These are phyloP conservation scores for Chelon labrosus DNA, from an alignment of 2,797 vertebrate species.

Conservation along the genomic window DNA sequence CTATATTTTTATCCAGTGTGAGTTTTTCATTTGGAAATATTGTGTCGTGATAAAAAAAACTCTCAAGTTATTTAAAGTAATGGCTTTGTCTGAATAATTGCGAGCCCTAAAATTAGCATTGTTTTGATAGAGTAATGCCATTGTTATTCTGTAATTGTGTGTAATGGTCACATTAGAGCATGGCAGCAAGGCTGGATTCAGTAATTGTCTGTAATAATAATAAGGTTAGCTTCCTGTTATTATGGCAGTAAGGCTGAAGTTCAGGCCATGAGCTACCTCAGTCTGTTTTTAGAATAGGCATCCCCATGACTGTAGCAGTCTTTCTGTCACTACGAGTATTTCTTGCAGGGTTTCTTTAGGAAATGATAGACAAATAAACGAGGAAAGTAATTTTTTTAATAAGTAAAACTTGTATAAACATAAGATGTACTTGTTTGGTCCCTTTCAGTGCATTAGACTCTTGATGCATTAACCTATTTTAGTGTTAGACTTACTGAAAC, in stretches of 20 bases:
- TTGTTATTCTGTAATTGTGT: constrained; percentile 67
- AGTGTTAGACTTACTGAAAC: background rate
- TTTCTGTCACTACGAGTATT: constrained; percentile 25
- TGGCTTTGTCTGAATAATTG: constrained; percentile 60
- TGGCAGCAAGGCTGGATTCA: constrained; percentile 49
- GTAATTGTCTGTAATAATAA: constrained; percentile 71
- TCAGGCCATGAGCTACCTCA: constrained; percentile 23
- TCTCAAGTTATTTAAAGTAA: constrained; percentile 53
- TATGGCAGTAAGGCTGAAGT: constrained; percentile 53
- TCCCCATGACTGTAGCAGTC: constrained; percentile 17
- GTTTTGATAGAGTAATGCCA: constrained; percentile 57
- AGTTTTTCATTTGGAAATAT: constrained; percentile 39
- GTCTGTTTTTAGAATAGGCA: constrained; percentile 25
- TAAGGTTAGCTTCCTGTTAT: constrained; percentile 74
- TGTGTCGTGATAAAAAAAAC: constrained; percentile 47
- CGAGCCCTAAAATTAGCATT: constrained; percentile 49
- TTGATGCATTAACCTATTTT: constrained; percentile 6
- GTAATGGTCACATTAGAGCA: constrained; percentile 70
- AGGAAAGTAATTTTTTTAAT: background rate
- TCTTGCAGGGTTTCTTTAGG: constrained; percentile 3
- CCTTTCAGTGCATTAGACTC: background rate
- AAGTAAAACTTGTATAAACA: background rate
- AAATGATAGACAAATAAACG: background rate
- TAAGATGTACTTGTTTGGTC: background rate
- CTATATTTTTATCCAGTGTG: constrained; percentile 34